A percentile compares a stretch with the other conserved stretches of the same genome.
These are phyloP conservation scores for Pipistrellus pipistrellus DNA, from an alignment of 2,797 vertebrate genomes.

Conservation along the genomic window DNA sequence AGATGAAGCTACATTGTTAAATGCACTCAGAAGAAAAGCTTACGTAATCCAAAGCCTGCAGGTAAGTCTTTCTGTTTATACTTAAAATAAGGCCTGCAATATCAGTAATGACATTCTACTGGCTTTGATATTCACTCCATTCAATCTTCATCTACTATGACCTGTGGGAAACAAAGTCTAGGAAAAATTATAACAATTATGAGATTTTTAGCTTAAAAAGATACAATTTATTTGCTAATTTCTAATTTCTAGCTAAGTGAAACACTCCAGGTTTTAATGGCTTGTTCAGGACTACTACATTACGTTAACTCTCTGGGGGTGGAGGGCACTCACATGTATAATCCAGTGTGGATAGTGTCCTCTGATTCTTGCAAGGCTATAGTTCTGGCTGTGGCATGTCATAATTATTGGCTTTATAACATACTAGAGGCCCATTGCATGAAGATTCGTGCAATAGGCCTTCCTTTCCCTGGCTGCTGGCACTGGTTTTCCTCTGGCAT, in stretches of 20 bases:
- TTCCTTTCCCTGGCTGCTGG: no score
- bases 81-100: conserved; percentile 87
- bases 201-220: conserved; percentile 57
- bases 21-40: conserved; percentile 86
- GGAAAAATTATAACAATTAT: conserved; percentile 81
- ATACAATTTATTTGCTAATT: conserved; percentile 72
- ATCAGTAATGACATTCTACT: conserved; percentile 86
- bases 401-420: not conserved
- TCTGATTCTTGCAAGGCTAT: not conserved
- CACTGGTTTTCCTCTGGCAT: no score
- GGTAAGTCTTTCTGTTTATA: conserved; percentile 89
- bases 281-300: not conserved
- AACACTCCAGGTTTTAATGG: not conserved
- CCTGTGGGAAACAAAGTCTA: conserved; percentile 88
- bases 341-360: not conserved
- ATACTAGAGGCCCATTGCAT: not conserved
- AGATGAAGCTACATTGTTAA: conserved; percentile 81
- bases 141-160: conserved; percentile 85
- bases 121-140: conserved; percentile 86
- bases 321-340: not conserved
- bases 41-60: conserved; percentile 82
- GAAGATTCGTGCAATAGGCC: no score
- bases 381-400: not conserved
- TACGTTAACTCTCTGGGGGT: not conserved
- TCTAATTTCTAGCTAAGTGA: not conserved